Percentiles rank a stretch among this genome's conserved stretches.
These are phyloP conservation scores for Perccottus glenii DNA, from an alignment of 2,113 vertebrate species.

Conservation along the genomic window DNA sequence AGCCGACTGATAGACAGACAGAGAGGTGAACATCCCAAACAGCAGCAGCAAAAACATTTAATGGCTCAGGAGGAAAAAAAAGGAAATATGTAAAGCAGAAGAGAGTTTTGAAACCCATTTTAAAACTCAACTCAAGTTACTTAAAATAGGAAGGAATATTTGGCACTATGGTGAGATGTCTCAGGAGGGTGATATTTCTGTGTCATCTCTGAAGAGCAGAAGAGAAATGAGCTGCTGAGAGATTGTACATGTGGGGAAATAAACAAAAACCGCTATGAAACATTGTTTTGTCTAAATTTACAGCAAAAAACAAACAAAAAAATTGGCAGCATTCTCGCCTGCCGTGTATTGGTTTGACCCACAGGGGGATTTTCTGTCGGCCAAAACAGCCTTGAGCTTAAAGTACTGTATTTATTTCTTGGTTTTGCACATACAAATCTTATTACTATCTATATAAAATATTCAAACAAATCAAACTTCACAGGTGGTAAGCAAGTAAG, in stretches of 20 bases:
- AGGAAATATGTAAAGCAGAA: slow-evolving; percentile 7
- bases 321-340: too few species aligned
- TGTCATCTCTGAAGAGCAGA: neutral
- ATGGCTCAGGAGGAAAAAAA: slow-evolving; percentile 15
- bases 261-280: too few species aligned
- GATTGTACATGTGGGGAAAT: too few species aligned
- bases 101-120: neutral
- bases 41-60: neutral
- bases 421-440: slow-evolving; percentile 24
- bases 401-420: neutral
- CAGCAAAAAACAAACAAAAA: too few species aligned
- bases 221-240: neutral
- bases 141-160: neutral
- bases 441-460: slow-evolving; percentile 19
- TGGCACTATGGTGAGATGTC: neutral
- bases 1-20: slow-evolving; percentile 22
- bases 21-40: slow-evolving; percentile 13
- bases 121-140: neutral
- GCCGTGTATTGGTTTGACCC: slow-evolving; percentile 13
- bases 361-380: slow-evolving; percentile 13
- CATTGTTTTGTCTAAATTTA: too few species aligned
- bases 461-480: slow-evolving; percentile 35
- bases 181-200: neutral
- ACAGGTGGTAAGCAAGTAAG: slow-evolving; percentile 47
- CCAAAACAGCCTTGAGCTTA: slow-evolving; percentile 20